These are phyloP conservation scores for Xanthostigma xanthostigma DNA, from an alignment of 2,888 invertebrate genomes.

Conservation along the genomic window DNA sequence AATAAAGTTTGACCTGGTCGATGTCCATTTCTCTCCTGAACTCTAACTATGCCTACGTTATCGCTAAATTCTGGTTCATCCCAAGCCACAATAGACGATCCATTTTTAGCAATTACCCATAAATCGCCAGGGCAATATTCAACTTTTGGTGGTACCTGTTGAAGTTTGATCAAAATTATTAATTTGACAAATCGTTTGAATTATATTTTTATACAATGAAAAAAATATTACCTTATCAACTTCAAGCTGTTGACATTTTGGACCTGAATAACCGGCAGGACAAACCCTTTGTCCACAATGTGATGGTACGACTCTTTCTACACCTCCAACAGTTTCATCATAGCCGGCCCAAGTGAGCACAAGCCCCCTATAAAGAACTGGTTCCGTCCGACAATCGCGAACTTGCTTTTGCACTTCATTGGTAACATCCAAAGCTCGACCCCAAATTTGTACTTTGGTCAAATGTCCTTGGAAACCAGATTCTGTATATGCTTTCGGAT, in stretches of 20 bases:
- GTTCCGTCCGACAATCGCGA: conserved; percentile 80
- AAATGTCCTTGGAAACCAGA: conserved; percentile 91
- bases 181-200: too few species aligned
- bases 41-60: conserved; percentile 64
- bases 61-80: conserved; percentile 85
- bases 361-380: conserved; percentile 73
- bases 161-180: too few species aligned
- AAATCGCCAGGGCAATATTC: conserved; percentile 87
- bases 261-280: conserved; percentile 72
- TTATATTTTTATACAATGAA: too few species aligned
- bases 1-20: conserved; percentile 74
- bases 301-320: conserved; percentile 81
- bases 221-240: conserved; percentile 51
- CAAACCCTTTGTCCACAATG: conserved; percentile 83
- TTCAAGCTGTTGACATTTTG: conserved; percentile 70
- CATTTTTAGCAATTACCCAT: conserved; percentile 87
- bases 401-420: conserved; percentile 90
- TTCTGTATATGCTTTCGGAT: conserved; percentile 69
- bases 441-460: conserved; percentile 91
- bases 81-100: conserved; percentile 80
- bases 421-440: conserved; percentile 76
- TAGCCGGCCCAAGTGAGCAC: conserved; percentile 89
- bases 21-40: conserved; percentile 75
- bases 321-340: conserved; percentile 75
- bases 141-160: conserved; percentile 58